Percentiles rank a stretch among this genome's conserved stretches.
Conservation (phyloP, 2,113 vertebrate species). For the Albula glossodonta region DNA sequence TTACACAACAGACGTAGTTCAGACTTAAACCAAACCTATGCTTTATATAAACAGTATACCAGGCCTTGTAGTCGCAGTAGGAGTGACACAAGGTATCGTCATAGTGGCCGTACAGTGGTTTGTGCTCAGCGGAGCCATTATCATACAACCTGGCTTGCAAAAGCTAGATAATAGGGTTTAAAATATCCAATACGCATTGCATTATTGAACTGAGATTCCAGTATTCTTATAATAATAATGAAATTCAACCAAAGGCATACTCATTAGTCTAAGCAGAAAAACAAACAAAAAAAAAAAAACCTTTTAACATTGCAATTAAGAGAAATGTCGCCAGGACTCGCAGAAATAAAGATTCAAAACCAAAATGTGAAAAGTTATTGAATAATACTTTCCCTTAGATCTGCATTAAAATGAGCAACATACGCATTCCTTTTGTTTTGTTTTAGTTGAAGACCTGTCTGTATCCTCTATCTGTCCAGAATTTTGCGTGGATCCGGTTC, state of each 20-base stretch:
- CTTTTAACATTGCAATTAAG: background rate
- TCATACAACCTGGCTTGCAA: too few relatives aligned
- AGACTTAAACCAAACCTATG: background rate
- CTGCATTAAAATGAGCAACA: background rate
- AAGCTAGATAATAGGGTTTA: too few relatives aligned
- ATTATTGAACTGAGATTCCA: too few relatives aligned
- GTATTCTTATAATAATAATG: too few relatives aligned
- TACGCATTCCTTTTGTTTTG: background rate
- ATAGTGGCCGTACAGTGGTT: too few relatives aligned
- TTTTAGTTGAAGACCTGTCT: slow-evolving; percentile 19
- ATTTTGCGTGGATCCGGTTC: slow-evolving; percentile 25
- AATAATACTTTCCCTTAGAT: background rate
- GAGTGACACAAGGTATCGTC: too few relatives aligned
- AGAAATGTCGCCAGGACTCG: background rate
- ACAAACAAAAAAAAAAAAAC: too few relatives aligned
- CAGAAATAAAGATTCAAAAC: background rate
- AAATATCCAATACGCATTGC: too few relatives aligned
- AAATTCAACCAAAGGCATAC: background rate
- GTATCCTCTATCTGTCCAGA: slow-evolving; percentile 15
- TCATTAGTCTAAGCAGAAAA: too few relatives aligned
- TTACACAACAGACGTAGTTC: background rate
- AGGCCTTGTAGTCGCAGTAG: too few relatives aligned
- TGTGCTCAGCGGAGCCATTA: too few relatives aligned
- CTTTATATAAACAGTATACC: too few relatives aligned
- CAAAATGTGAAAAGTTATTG: background rate